Percentiles rank a stretch among this genome's conserved stretches.
Conservation (phyloP, 2,888 invertebrate genomes). For the Leptopilina myrica region DNA sequence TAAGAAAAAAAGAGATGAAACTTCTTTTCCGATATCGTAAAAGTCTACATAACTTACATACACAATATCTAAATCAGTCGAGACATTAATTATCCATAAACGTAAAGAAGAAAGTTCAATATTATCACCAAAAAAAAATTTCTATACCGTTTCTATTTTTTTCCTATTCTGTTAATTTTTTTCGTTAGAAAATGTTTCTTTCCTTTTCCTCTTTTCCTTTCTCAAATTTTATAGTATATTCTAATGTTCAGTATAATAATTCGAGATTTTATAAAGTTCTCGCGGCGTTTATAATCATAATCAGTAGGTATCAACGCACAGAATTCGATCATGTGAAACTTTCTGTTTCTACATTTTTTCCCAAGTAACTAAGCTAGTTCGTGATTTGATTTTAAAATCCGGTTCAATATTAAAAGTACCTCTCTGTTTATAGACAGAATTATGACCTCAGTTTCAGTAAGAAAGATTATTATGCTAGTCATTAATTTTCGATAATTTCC, state of each 20-base stretch:
- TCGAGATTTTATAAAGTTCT: not conserved
- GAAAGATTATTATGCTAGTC: not conserved
- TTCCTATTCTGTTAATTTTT: too few species aligned
- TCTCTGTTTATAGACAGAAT: not conserved
- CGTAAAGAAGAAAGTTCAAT: not conserved
- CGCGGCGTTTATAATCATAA: not conserved
- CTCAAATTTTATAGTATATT: too few species aligned
- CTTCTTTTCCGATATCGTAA: not conserved
- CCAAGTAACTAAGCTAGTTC: not conserved
- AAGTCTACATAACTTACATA: not conserved
- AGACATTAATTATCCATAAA: not conserved
- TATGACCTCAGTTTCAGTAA: constrained; percentile 12
- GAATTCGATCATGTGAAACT: constrained; percentile 25
- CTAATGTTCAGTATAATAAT: too few species aligned
- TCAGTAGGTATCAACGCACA: not conserved
- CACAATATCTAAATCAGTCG: not conserved
- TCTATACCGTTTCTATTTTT: too few species aligned
- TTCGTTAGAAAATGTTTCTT: too few species aligned
- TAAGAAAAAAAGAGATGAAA: not conserved
- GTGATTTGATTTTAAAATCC: constrained; percentile 33
- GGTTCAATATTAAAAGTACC: constrained; percentile 18
- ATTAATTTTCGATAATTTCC: constrained; percentile 13
- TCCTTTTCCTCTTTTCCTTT: too few species aligned
- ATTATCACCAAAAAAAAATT: too few species aligned
- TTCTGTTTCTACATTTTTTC: constrained; percentile 18